Evolutionary conservation across 2,797 vertebrate species (phyloP), one percentile per base, ranked within the genome.

Genomic region (Gymnopithys bicolor): DNA sequence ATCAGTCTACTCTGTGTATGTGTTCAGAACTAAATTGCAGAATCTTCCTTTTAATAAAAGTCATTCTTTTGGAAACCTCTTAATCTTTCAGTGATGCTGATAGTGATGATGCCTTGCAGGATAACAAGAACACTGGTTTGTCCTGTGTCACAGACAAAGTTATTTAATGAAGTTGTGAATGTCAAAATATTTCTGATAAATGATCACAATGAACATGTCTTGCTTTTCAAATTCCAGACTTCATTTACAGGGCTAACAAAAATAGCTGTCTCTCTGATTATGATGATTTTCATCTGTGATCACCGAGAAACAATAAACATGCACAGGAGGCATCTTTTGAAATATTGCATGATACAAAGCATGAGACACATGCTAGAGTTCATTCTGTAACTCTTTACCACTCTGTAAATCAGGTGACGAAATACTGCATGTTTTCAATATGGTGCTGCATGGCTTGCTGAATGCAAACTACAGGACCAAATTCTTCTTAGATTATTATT

Each of bases 161-260:
- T 95, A 74, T 87, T 94, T 91, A 89, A 96, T 94, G 91, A 94
- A 96, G 84, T 49, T 91, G 82, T 68, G 84, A 87, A 70, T 77
- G 89, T 87, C 87, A 80, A 70, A 87, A 60, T 76, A 60, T 87
- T 74, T 28, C 55, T 91, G 91, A 96, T 63, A 87, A 85, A 87
- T 87, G 55, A 60, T 74, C 78, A 64, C 0, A 0, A 60, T 28
- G 56, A 91, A 52, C 41, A 80, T 41, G 69, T 49, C 41, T 89
- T 84, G 41, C 49, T 90, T 93, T 94, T 89, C 37, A 51, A 79
- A 85, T 58, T 77, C 22, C 71, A 83, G 70, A 45, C 19, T 95
- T 89, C 89, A 90, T 94, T 90, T 96, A 55, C 56, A 74, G 56
- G 48, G 7, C 64, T 79, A 81, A 56, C 37, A 84, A 76, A 93